A percentile compares a stretch with the other conserved stretches of the same genome.
Evolutionary conservation across 2,888 invertebrate species (phyloP).

Genomic region (Uropetala carovei): DNA sequence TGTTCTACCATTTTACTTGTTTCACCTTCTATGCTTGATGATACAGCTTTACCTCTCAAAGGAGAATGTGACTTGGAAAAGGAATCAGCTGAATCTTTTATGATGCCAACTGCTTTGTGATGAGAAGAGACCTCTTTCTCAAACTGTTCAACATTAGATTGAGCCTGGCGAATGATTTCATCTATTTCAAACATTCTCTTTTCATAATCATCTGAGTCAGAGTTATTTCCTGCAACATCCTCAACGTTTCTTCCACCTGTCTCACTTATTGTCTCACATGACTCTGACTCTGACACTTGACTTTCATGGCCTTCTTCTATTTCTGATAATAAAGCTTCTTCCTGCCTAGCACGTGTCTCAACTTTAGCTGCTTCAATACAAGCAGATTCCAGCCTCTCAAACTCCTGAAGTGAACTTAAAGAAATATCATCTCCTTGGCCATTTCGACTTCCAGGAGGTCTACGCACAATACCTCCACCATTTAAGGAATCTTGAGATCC

Average conservation of each 20-base stretch:
- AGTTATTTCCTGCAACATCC: constrained; percentile 76
- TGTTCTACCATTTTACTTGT: not conserved
- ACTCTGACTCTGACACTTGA: constrained; percentile 78
- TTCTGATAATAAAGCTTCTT: constrained; percentile 84
- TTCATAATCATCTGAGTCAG: constrained; percentile 81
- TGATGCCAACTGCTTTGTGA: not conserved
- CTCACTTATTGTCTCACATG: constrained; percentile 79
- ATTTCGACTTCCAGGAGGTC: constrained; percentile 83
- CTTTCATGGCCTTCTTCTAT: constrained; percentile 75
- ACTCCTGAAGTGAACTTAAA: constrained; percentile 91
- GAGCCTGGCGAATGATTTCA: constrained; percentile 82
- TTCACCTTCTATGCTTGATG: not conserved
- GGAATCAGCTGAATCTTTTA: not conserved
- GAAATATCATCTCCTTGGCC: constrained; percentile 91
- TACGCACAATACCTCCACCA: constrained; percentile 87
- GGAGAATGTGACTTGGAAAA: not conserved
- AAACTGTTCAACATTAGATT: constrained; percentile 81
- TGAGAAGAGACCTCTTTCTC: constrained; percentile 69
- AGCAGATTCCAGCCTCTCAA: constrained; percentile 93
- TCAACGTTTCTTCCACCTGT: constrained; percentile 75
- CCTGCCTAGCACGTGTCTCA: constrained; percentile 90
- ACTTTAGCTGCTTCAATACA: constrained; percentile 89
- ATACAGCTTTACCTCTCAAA: not conserved
- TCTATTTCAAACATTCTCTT: constrained; percentile 83
- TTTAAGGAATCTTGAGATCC: constrained; percentile 91